Base-by-base conservation (phyloP, 1,140 invertebrate genomes). In the Thereuonema tuberculata region DNA sequence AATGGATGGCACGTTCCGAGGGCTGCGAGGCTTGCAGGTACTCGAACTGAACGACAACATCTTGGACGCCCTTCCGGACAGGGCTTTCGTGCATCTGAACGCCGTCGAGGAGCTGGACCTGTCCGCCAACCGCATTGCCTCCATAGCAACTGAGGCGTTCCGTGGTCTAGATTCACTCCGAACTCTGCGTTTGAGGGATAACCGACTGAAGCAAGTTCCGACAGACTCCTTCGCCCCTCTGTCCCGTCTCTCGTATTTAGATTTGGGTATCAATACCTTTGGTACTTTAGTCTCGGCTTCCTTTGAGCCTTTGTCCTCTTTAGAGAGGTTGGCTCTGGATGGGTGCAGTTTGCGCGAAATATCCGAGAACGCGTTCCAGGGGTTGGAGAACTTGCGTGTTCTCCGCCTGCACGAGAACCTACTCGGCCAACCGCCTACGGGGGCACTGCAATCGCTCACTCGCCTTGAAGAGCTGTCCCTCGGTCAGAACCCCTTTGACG, bases 81-180 rank as follows among this genome's bases (percentile, higher is more conserved):
- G 83, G 43, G 74, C 87, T 1, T 95, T 95, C 70, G 75, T 79
- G 0, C 80, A 82, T 3, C 73, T 93, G 61, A 78, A 79, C 0
- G 83, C 82, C 64, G 74, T 95, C 46, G 85, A 89, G 67, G 85
- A 91, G 69, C 75, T 95, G 14, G 89, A 94, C 74, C 76, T 95
- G 14, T 87, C 87, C 1, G 81, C 87, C 68, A 95, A 95, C 70
- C 80, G 85, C 62, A 88, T 94, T 67, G 82, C 83, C 15, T 80
- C 80, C 65, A 83, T 94, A 15, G 85, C 89, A 66, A 78, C 82
- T 0, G 80, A 79, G 58, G 86, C 89, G 1, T 89, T 94, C 67
- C 79, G 82, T 50, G 87, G 87, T 1, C 70, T 94, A 20, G 74
- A 77, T 0, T 81, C 83, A 1, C 76, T 94, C 27, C 75, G 86